phyloP scores from a whole-genome alignment of 2,888 invertebrate species.

The Mayetiola destructor region DNA sequence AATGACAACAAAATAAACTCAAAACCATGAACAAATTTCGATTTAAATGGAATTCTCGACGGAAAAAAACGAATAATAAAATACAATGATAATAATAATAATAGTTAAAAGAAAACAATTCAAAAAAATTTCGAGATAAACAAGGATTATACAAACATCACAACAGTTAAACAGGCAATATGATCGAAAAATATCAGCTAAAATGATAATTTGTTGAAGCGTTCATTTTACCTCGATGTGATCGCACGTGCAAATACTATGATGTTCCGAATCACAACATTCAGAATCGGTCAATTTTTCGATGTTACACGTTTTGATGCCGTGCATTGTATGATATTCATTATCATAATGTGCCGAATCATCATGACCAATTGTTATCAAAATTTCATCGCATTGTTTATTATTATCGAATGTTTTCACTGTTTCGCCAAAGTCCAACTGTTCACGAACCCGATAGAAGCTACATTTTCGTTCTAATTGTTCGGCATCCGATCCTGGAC shows the following conservation, averaged over 20 bases:
- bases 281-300: constrained; percentile 32
- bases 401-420: constrained; percentile 2
- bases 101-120: too few species aligned
- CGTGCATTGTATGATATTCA: constrained; percentile 10
- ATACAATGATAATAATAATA: too few species aligned
- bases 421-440: constrained; percentile 18
- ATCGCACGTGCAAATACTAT: constrained; percentile 32
- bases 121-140: too few species aligned
- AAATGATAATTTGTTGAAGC: not conserved
- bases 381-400: constrained; percentile 18
- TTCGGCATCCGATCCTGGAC: constrained; percentile 22
- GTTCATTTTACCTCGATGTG: constrained; percentile 32
- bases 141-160: too few species aligned
- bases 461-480: constrained; percentile 35
- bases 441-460: constrained; percentile 31
- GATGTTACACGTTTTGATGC: constrained; percentile 21
- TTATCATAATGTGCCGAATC: constrained; percentile 17
- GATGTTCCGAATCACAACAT: constrained; percentile 30
- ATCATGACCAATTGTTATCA: not conserved
- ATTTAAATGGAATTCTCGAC: too few species aligned
- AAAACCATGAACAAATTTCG: too few species aligned
- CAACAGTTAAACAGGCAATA: not conserved
- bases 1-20: too few species aligned
- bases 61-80: too few species aligned
- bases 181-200: not conserved